These are phyloP conservation scores for Herpailurus yagouaroundi DNA, from an alignment of 2,113 vertebrate species.

Conservation along the genomic window DNA sequence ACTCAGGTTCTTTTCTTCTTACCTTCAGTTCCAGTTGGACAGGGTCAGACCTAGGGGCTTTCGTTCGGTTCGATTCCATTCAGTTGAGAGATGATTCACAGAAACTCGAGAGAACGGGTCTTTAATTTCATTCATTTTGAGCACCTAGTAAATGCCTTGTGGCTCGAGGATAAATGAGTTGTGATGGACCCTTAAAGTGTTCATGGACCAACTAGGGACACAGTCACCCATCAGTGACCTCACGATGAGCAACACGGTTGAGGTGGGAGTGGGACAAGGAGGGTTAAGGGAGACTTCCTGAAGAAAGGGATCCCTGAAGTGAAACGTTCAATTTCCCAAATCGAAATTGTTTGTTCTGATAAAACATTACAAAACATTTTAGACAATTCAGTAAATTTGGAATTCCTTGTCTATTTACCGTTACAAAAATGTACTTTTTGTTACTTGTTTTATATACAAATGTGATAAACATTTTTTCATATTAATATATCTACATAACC, in stretches of 20 bases:
- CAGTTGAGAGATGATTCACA: background rate
- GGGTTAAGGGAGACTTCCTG: background rate
- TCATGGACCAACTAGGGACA: background rate
- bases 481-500: background rate
- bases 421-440: slow-evolving; percentile 48
- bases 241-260: background rate
- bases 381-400: slow-evolving; percentile 21
- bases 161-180: background rate
- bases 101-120: background rate
- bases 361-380: slow-evolving; percentile 18
- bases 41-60: background rate
- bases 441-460: slow-evolving; percentile 32
- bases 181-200: background rate
- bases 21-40: background rate
- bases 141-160: background rate
- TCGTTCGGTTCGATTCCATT: background rate
- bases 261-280: background rate
- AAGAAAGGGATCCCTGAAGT: background rate
- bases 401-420: background rate
- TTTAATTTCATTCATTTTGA: background rate
- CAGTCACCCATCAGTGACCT: background rate
- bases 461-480: background rate
- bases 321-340: background rate
- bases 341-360: slow-evolving; percentile 13
- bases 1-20: background rate